phyloP scores from a whole-genome alignment of 2,797 vertebrate species.

The Lepus townsendii region DNA sequence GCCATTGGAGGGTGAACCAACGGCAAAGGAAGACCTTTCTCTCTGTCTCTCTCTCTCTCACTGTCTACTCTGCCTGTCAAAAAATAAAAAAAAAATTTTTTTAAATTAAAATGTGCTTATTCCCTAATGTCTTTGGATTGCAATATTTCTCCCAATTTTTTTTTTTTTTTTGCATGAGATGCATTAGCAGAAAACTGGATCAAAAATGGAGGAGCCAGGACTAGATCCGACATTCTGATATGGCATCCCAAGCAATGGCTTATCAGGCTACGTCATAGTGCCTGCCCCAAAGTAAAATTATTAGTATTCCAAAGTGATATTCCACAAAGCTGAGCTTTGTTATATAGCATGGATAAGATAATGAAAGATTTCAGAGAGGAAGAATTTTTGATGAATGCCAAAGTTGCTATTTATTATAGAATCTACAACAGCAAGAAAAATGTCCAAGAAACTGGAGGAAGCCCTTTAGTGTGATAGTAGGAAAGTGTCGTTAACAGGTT shows the following conservation, averaged over 20 bases:
- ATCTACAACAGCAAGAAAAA: constrained; percentile 60
- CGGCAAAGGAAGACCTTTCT: no score
- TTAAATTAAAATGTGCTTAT: not conserved
- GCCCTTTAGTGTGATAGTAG: constrained; percentile 28
- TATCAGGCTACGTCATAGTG: no score
- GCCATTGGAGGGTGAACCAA: no score
- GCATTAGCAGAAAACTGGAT: no score
- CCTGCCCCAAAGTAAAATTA: constrained; percentile 6
- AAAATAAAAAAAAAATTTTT: no score
- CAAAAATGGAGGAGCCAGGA: no score
- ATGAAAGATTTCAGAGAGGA: constrained; percentile 58
- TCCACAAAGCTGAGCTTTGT: constrained; percentile 54
- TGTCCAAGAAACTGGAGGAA: constrained; percentile 61
- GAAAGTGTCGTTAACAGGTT: constrained; percentile 57
- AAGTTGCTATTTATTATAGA: constrained; percentile 64
- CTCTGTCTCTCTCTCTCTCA: no score
- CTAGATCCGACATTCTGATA: no score
- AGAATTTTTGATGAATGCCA: constrained; percentile 57
- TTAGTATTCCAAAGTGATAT: constrained; percentile 15
- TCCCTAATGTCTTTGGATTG: constrained; percentile 32
- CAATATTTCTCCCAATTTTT: not conserved
- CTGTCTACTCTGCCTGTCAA: no score
- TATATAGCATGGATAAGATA: constrained; percentile 44
- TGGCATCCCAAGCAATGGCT: no score
- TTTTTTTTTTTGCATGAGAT: not conserved